These are phyloP conservation scores for Antheraea assamensis DNA, from an alignment of 2,888 invertebrate genomes.

Conservation along the genomic window DNA sequence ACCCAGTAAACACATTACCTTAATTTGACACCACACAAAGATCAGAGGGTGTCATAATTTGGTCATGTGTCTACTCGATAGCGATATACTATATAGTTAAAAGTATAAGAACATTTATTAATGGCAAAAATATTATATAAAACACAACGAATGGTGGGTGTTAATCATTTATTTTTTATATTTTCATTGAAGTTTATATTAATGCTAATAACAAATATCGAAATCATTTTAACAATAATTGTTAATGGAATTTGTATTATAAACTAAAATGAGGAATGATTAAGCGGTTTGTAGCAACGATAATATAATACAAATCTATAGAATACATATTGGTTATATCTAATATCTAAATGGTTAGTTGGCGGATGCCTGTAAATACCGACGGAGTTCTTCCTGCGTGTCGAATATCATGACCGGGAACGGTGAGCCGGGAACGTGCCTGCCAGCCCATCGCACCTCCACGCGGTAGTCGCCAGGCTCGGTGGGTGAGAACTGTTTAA, in stretches of 20 bases:
- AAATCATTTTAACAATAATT: neutral
- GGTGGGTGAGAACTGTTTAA: constrained; percentile 93
- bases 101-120: neutral
- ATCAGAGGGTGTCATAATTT: no score
- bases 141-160: neutral
- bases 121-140: neutral
- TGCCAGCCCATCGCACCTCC: constrained; percentile 96
- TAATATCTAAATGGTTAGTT: constrained; percentile 39
- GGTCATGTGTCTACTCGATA: neutral
- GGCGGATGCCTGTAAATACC: constrained; percentile 81
- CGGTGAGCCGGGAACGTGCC: constrained; percentile 98
- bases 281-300: neutral
- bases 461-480: constrained; percentile 99
- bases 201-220: neutral
- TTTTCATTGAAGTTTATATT: neutral
- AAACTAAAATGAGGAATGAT: neutral
- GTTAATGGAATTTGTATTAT: neutral
- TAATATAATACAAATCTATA: constrained; percentile 1
- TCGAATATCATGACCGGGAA: constrained; percentile 99
- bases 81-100: neutral
- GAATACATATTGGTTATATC: neutral
- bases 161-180: neutral
- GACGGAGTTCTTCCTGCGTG: constrained; percentile 96
- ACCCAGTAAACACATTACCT: no score
- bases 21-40: no score